Percentiles rank a stretch among this genome's conserved stretches.
Evolutionary conservation across 2,797 vertebrate species (phyloP).

Genomic region (Tenualosa thibaudeaui): DNA sequence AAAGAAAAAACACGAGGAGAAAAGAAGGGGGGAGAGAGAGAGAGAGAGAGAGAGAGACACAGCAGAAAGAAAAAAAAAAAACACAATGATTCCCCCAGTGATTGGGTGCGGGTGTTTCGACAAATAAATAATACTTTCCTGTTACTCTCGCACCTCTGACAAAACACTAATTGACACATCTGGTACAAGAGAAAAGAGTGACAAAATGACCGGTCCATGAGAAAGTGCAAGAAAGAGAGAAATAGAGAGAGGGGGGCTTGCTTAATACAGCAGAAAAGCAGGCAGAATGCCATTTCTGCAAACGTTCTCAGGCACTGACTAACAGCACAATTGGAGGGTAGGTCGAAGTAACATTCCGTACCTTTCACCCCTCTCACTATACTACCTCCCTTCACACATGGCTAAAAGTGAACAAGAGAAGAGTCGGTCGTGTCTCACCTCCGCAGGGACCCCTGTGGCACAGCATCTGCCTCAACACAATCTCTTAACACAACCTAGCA

Average conservation of each 20-base stretch:
- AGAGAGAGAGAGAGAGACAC: too few relatives aligned
- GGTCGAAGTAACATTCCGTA: background rate
- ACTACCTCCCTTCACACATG: background rate
- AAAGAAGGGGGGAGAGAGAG: background rate
- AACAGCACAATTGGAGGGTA: background rate
- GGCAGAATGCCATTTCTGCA: background rate
- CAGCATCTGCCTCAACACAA: background rate
- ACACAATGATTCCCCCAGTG: conserved; percentile 19
- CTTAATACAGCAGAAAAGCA: background rate
- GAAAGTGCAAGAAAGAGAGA: conserved; percentile 26
- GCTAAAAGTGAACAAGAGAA: background rate
- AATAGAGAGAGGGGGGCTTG: background rate
- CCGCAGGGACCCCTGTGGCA: background rate
- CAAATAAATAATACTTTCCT: conserved; percentile 48
- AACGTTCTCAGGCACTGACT: background rate
- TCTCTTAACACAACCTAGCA: background rate
- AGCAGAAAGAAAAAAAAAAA: background rate
- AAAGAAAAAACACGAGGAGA: background rate
- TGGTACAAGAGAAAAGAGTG: conserved; percentile 30
- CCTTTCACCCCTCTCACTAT: background rate
- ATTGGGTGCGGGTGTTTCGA: conserved; percentile 44
- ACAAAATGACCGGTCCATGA: conserved; percentile 23
- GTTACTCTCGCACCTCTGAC: conserved; percentile 33
- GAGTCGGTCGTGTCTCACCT: background rate
- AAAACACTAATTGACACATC: conserved; percentile 51